Base-by-base conservation (phyloP, 37 sponge, comb jelly and placozoan genomes). In the Geodia barretti region DNA sequence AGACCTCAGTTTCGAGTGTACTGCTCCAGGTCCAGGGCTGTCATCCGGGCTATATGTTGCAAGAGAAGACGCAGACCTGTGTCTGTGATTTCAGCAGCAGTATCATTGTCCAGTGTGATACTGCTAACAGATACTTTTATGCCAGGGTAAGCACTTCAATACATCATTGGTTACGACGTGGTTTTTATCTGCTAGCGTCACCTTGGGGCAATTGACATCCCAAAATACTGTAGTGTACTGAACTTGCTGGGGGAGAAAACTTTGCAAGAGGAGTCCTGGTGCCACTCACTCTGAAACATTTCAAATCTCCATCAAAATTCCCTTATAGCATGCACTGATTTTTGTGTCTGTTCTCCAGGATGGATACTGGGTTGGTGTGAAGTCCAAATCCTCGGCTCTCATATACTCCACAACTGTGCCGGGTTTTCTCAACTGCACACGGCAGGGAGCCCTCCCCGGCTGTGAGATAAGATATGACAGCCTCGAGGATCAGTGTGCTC, bases 1-100 rank as follows among this genome's bases (percentile, higher is more conserved):
- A 84, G 84, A n/a, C 67, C 47, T 33, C 24, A 4, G n/a, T 61
- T n/a, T 11, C 7, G 14, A 36, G 35, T 25, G 47, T 77, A 7
- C 60, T 71, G 26, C 59, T 85, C 25, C n/a, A 33, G 29, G 73
- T 85, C 32, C 31, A 7, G 21, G 61, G 28, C 34, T 91, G 92
- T 79, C 92, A 91, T 62, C 92, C 92, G 41, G 92, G 92, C 17
- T 91, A 91, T 47, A 29, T 9, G 58, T 65, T 73, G 0, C 39
- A 73, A 9, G 42, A 70, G 20, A 66, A 62, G 8, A 41, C 42
- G 7, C 39, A 64, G 31, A 30, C 20, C 0, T 91, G 92, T 62
- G 32, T 41, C 24, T 79, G 86, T 37, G 20, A 63, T 0, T 14
- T 29, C 32, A 40, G 37, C 60, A 47, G 2, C 0, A 23, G 60